Evolutionary conservation across 2,113 vertebrate genomes (phyloP), one percentile per base, ranked within the genome.

Genomic region (Epinephelus lanceolatus): DNA sequence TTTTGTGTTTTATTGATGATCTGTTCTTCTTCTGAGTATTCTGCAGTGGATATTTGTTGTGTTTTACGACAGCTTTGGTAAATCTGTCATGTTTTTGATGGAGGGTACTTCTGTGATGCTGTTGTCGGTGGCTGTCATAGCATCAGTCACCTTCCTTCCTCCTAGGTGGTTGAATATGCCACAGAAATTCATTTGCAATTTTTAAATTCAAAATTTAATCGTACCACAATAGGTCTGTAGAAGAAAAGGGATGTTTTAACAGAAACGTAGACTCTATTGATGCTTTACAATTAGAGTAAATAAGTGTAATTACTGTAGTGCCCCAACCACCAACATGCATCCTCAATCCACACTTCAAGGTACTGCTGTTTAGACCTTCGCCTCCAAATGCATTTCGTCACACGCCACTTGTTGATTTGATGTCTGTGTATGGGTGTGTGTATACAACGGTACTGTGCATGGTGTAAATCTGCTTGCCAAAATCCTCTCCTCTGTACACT

Each of bases 381-480:
- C 78, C n/a, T 83, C 42, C 60, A 78, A n/a, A 80, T 63, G 23
- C 45, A 52, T 25, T 70, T 56, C 51, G 75, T 73, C 73, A 61
- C 42, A 67, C 57, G 40, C 52, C 79, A 73, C 77, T 52, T 86
- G 86, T 84, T 89, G 76, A 61, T 83, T 86, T 71, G 57, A 85
- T 77, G 83, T 91, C 69, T 82, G 63, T 84, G 83, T 90, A 66
- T 37, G 27, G 63, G 70, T 85, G 87, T 89, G 72, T 87, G 75
- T 86, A 47, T 74, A 71, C 84, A 81, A 66, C 21, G 27, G 61
- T 88, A 63, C 81, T 90, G 90, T 92, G 88, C 86, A 88, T 80
- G 86, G 85, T 91, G 86, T 91, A 87, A 88, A 86, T 86, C 76
- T 85, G 88, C 90, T 93, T 88, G 89, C 79, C 85, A 78, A 89